Conservation (phyloP, 2,888 invertebrate species). For the Agrenia bidenticulata region DNA sequence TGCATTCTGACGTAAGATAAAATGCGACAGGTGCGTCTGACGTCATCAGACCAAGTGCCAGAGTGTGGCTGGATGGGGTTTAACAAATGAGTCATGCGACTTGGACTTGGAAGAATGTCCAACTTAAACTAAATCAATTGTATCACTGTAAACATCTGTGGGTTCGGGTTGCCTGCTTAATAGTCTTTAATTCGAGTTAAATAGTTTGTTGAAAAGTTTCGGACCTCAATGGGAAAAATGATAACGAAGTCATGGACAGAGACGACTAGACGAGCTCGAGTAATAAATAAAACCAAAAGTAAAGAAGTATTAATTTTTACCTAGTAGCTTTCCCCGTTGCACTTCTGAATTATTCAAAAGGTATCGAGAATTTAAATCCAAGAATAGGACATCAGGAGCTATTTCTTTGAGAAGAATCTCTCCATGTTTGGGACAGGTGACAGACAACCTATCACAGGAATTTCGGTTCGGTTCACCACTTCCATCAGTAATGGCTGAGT, state of each 20-base stretch:
- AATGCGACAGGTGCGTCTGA: no score
- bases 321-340: conserved; percentile 57
- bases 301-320: conserved; percentile 28
- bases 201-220: not conserved
- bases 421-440: conserved; percentile 79
- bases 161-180: no score
- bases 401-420: conserved; percentile 72
- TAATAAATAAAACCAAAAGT: not conserved
- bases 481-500: not conserved
- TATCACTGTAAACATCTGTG: no score
- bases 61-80: no score
- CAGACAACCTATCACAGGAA: conserved; percentile 51
- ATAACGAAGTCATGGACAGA: no score
- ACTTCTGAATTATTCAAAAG: conserved; percentile 81
- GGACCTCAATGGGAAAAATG: no score
- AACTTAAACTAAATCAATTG: no score
- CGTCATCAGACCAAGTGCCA: no score
- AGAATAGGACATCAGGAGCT: conserved; percentile 85
- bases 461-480: conserved; percentile 21
- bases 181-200: not conserved
- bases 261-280: no score
- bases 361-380: conserved; percentile 80
- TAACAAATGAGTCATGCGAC: no score
- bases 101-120: no score
- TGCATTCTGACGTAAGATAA: no score